These are phyloP conservation scores for Trissolcus basalis DNA, from an alignment of 1,140 invertebrate genomes.

Conservation along the genomic window DNA sequence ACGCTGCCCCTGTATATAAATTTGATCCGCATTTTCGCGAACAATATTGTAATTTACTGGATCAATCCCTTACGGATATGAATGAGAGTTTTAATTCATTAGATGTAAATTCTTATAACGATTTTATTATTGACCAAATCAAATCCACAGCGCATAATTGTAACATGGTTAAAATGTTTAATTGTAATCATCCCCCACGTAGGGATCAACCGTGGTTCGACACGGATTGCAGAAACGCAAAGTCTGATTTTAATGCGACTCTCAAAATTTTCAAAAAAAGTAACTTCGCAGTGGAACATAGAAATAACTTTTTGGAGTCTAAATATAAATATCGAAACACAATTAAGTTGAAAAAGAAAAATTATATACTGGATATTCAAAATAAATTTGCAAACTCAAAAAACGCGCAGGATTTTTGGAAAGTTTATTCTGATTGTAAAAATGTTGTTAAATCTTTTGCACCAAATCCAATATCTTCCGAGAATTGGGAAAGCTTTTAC, in stretches of 20 bases:
- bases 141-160: neutral
- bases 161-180: neutral
- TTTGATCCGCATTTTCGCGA: too few relatives aligned
- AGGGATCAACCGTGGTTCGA: slow-evolving; percentile 3
- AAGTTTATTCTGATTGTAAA: neutral
- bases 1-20: too few relatives aligned
- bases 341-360: neutral
- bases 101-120: too few relatives aligned
- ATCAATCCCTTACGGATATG: too few relatives aligned
- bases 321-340: neutral
- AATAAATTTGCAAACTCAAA: slow-evolving; percentile 11
- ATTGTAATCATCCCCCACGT: neutral
- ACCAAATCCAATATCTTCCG: neutral
- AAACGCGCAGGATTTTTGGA: slow-evolving; percentile 11
- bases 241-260: neutral
- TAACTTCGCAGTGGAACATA: neutral
- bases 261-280: slow-evolving; percentile 3
- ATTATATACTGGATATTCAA: neutral
- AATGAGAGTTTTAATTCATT: too few relatives aligned
- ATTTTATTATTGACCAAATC: neutral
- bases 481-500: neutral
- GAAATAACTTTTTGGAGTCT: neutral
- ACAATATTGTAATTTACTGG: too few relatives aligned
- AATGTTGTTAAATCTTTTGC: neutral
- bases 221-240: neutral